These are phyloP conservation scores for Caenorhabditis wallacei DNA, from an alignment of 2,888 invertebrate genomes.

Conservation along the genomic window DNA sequence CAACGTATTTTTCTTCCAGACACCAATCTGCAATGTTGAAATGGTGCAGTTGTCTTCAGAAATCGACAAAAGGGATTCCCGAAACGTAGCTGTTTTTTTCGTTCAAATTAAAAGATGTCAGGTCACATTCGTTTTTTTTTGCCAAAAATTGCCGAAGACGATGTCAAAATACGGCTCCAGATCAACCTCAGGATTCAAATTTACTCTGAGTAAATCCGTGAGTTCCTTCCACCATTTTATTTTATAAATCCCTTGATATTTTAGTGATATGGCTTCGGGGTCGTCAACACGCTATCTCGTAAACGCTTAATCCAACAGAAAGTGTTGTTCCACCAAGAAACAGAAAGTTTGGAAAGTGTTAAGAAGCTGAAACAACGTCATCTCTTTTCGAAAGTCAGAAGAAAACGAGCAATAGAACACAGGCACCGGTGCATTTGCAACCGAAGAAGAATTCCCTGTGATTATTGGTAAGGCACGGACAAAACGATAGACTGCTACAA, in stretches of 20 bases:
- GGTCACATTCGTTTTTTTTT: too few relatives aligned
- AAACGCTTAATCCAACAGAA: too few relatives aligned
- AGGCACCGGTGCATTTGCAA: neutral
- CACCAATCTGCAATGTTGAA: constrained; percentile 49
- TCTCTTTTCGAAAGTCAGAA: constrained; percentile 2
- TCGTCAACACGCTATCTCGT: too few relatives aligned
- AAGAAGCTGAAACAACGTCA: neutral
- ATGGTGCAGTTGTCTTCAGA: constrained; percentile 44
- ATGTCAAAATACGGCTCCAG: too few relatives aligned
- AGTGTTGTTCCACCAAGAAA: too few relatives aligned
- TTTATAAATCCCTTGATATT: too few relatives aligned
- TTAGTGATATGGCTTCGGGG: too few relatives aligned
- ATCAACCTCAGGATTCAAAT: too few relatives aligned
- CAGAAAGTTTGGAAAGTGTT: too few relatives aligned
- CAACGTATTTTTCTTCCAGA: constrained; percentile 21
- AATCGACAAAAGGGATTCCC: constrained; percentile 56
- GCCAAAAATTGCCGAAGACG: too few relatives aligned
- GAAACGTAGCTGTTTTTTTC: constrained; percentile 68
- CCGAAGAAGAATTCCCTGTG: neutral
- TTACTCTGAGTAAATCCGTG: too few relatives aligned
- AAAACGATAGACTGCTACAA: neutral
- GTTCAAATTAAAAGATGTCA: constrained; percentile 52
- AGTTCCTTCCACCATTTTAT: too few relatives aligned
- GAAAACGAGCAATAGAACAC: neutral
- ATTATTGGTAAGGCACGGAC: constrained; percentile 23